Conservation (phyloP, 2,888 invertebrate genomes). For the Caradrina clavipalpis region DNA sequence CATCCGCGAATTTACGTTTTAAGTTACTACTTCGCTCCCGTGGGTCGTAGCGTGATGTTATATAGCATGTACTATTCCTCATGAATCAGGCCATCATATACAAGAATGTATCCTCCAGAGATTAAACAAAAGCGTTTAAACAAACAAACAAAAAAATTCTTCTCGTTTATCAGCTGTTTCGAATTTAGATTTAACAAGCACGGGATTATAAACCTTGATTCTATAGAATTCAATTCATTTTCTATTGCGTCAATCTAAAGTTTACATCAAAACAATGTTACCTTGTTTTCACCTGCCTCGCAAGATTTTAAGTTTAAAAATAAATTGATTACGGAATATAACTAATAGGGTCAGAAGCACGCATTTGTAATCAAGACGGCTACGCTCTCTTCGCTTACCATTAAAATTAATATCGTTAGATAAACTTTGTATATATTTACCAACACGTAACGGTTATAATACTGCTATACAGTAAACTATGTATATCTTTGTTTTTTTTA, state of each 20-base stretch:
- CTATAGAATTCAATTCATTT: background rate
- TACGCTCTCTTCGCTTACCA: constrained; percentile 55
- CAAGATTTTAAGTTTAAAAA: constrained; percentile 12
- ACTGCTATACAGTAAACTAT: constrained; percentile 11
- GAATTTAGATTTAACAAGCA: background rate
- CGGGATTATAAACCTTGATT: constrained; percentile 10
- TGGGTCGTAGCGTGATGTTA: too few relatives aligned
- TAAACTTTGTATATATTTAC: constrained; percentile 55
- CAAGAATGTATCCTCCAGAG: too few relatives aligned
- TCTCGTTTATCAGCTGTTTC: background rate
- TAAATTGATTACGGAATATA: constrained; percentile 34
- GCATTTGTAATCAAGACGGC: constrained; percentile 22
- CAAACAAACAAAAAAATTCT: too few relatives aligned
- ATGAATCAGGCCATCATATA: too few relatives aligned
- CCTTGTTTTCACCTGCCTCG: constrained; percentile 11
- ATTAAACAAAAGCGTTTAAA: too few relatives aligned
- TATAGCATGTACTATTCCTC: too few relatives aligned
- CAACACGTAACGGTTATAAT: constrained; percentile 58
- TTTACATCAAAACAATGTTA: background rate
- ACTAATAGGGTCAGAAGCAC: constrained; percentile 34
- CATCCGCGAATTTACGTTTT: too few relatives aligned
- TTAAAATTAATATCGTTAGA: constrained; percentile 51
- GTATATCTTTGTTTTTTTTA: too few relatives aligned
- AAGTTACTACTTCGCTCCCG: too few relatives aligned
- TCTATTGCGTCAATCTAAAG: background rate